Conservation (phyloP, 2,888 invertebrate species). For the Pristionchus japonicus region DNA sequence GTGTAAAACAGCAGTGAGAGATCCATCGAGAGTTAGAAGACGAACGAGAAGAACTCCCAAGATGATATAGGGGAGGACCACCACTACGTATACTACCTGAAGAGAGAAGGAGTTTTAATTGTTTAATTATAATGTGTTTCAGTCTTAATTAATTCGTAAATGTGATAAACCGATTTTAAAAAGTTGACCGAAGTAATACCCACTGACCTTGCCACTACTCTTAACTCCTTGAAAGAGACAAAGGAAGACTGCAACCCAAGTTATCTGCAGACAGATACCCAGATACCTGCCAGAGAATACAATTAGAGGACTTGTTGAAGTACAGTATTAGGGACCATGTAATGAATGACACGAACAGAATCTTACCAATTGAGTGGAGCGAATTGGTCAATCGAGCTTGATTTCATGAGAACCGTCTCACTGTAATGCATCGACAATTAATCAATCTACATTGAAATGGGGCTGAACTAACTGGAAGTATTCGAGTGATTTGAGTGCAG, state of each 20-base stretch:
- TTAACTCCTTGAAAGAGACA: constrained; percentile 87
- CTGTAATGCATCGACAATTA: constrained; percentile 57
- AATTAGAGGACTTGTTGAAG: too few relatives aligned
- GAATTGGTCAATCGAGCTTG: constrained; percentile 65
- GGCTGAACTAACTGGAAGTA: constrained; percentile 76
- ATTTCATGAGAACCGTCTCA: constrained; percentile 72
- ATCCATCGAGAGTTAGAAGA: constrained; percentile 86
- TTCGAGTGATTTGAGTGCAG: constrained; percentile 77
- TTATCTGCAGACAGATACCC: constrained; percentile 84
- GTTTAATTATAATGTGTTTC: too few relatives aligned
- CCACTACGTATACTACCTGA: constrained; percentile 78
- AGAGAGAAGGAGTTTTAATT: too few relatives aligned
- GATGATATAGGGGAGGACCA: constrained; percentile 78
- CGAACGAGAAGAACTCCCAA: constrained; percentile 83
- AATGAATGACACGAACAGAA: too few relatives aligned
- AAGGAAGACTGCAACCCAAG: constrained; percentile 86
- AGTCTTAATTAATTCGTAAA: too few relatives aligned
- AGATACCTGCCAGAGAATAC: constrained; percentile 79
- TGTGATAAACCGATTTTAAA: too few relatives aligned
- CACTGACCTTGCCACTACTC: constrained; percentile 83
- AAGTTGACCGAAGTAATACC: too few relatives aligned
- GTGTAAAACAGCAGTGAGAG: constrained; percentile 84
- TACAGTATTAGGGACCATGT: too few relatives aligned
- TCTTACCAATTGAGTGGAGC: constrained; percentile 76
- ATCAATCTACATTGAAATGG: background rate